Evolutionary conservation across 2,113 vertebrate species (phyloP).

Genomic region (Prinia subflava): DNA sequence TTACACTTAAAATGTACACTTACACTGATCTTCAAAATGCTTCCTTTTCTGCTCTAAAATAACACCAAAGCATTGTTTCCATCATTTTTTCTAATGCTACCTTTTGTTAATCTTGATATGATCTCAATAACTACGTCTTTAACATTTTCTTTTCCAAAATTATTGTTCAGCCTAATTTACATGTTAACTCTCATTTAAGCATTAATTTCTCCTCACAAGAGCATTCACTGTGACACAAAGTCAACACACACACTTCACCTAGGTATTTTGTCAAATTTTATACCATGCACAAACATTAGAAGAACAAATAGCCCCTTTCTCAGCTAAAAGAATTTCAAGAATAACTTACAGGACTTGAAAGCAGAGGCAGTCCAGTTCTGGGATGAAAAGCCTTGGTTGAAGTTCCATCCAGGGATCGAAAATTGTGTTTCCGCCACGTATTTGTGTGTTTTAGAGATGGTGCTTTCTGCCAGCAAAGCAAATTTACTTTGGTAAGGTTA

Average conservation of each 20-base stretch:
- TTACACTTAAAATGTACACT: not conserved
- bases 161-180: not conserved
- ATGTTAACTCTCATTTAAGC: not conserved
- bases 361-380: conserved; percentile 93
- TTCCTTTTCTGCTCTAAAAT: not conserved
- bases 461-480: conserved; percentile 72
- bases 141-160: not conserved
- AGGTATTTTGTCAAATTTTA: not conserved
- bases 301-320: not conserved
- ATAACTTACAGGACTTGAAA: conserved; percentile 92
- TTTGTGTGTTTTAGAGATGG: conserved; percentile 81
- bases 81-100: not conserved
- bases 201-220: not conserved
- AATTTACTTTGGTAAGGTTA: not conserved
- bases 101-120: not conserved
- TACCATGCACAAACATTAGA: not conserved
- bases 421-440: conserved; percentile 87
- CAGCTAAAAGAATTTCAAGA: not conserved
- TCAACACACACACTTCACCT: not conserved
- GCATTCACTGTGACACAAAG: not conserved
- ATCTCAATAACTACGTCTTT: not conserved
- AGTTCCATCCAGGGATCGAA: conserved; percentile 88
- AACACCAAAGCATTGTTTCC: not conserved
- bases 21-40: not conserved
- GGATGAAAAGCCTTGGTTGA: conserved; percentile 96